These are phyloP conservation scores for Megastigmus dorsalis DNA, from an alignment of 2,888 invertebrate species.

Conservation along the genomic window DNA sequence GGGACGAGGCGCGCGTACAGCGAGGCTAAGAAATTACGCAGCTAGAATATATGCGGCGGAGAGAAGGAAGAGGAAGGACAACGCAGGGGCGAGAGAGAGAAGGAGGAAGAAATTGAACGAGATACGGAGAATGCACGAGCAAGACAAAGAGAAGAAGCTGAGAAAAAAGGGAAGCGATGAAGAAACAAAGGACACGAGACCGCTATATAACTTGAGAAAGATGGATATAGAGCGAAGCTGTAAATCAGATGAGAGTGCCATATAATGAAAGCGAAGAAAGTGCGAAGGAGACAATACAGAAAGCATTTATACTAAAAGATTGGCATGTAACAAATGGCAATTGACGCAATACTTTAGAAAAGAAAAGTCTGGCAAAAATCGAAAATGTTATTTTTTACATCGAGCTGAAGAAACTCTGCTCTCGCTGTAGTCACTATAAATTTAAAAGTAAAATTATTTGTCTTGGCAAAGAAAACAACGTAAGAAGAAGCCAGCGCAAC, in stretches of 20 bases:
- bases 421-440: no score
- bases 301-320: neutral
- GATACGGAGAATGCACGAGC: slow-evolving; percentile 28
- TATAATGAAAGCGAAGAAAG: neutral
- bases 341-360: no score
- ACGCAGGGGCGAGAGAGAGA: slow-evolving; percentile 4
- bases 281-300: neutral
- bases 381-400: no score
- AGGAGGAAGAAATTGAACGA: slow-evolving; percentile 47
- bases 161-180: neutral
- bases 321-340: no score
- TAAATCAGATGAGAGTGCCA: neutral
- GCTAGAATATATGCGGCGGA: slow-evolving; percentile 29
- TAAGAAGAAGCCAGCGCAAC: no score
- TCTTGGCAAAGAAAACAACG: no score
- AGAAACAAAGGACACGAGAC: neutral
- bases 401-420: no score
- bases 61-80: slow-evolving; percentile 38
- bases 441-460: no score
- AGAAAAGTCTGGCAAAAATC: no score
- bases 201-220: slow-evolving; percentile 1
- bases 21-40: slow-evolving; percentile 31
- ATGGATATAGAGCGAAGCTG: neutral
- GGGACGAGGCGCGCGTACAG: slow-evolving; percentile 14
- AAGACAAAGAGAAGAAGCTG: neutral